Percentiles rank a stretch among this genome's conserved stretches.
Evolutionary conservation across 2,113 vertebrate species (phyloP).

Genomic region (Urocynchramus pylzowi): DNA sequence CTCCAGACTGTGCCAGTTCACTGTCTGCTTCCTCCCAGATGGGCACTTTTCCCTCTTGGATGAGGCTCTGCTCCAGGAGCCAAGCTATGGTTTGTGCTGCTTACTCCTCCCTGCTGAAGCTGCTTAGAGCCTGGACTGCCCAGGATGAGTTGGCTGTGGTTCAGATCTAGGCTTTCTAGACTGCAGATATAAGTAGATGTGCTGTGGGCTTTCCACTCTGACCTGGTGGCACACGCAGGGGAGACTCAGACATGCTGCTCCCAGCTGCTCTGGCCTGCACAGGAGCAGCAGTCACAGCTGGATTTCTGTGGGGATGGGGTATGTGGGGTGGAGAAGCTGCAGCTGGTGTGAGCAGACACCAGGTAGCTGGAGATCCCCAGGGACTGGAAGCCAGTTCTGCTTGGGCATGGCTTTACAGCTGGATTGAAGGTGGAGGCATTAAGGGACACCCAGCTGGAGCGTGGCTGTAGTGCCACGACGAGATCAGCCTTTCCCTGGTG

Average conservation of each 20-base stretch:
- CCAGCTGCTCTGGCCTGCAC: fast-evolving
- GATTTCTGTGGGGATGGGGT: background rate
- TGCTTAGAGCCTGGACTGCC: background rate
- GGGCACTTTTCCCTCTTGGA: background rate
- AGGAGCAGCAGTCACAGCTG: fast-evolving
- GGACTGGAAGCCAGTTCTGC: background rate
- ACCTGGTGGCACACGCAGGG: fast-evolving
- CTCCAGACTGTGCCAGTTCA: background rate
- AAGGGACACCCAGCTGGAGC: background rate
- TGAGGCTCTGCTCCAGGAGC: background rate
- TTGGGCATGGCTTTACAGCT: background rate
- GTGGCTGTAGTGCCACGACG: fast-evolving
- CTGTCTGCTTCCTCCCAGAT: background rate
- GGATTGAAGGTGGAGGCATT: background rate
- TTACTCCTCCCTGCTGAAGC: background rate
- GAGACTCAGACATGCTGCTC: fast-evolving
- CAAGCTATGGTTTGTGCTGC: background rate
- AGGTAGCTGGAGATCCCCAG: background rate
- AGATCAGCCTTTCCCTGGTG: background rate
- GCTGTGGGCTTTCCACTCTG: background rate
- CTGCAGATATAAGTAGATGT: fast-evolving
- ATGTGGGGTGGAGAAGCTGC: background rate
- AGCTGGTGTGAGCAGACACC: background rate
- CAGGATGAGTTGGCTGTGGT: background rate
- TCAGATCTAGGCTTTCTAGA: background rate